Conservation (phyloP, 2,888 invertebrate genomes). For the Pachymerium ferrugineum region DNA sequence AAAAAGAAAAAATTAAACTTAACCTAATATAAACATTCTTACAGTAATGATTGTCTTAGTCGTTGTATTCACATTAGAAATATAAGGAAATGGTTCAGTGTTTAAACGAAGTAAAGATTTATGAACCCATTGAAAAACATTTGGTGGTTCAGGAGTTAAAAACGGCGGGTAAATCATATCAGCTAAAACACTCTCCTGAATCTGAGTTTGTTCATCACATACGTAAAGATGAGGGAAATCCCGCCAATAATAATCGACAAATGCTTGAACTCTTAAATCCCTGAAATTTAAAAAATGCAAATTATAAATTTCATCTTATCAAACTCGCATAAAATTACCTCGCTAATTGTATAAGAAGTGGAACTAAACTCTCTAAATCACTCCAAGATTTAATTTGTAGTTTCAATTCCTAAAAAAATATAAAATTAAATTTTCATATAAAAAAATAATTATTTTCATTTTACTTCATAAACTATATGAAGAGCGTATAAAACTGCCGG, state of each 20-base stretch:
- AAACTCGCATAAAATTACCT: slow-evolving; percentile 39
- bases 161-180: slow-evolving; percentile 54
- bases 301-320: slow-evolving; percentile 30
- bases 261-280: slow-evolving; percentile 66
- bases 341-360: slow-evolving; percentile 60
- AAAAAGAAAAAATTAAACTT: slow-evolving; percentile 29
- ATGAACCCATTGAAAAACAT: slow-evolving; percentile 65
- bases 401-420: slow-evolving; percentile 62
- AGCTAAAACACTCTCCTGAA: slow-evolving; percentile 40
- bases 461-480: slow-evolving; percentile 77
- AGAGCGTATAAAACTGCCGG: slow-evolving; percentile 70
- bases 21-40: slow-evolving; percentile 40
- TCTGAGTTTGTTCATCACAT: slow-evolving; percentile 44
- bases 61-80: slow-evolving; percentile 65
- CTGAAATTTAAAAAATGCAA: slow-evolving; percentile 41
- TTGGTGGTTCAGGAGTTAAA: slow-evolving; percentile 60
- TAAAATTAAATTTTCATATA: background rate
- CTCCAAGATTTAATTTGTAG: slow-evolving; percentile 65
- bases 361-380: slow-evolving; percentile 62
- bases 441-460: slow-evolving; percentile 4
- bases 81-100: slow-evolving; percentile 61
- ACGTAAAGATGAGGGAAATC: slow-evolving; percentile 67
- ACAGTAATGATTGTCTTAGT: slow-evolving; percentile 71
- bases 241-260: slow-evolving; percentile 73
- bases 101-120: slow-evolving; percentile 57